Base-by-base conservation (phyloP, 2,888 invertebrate genomes). In the Tipula helvola region DNA sequence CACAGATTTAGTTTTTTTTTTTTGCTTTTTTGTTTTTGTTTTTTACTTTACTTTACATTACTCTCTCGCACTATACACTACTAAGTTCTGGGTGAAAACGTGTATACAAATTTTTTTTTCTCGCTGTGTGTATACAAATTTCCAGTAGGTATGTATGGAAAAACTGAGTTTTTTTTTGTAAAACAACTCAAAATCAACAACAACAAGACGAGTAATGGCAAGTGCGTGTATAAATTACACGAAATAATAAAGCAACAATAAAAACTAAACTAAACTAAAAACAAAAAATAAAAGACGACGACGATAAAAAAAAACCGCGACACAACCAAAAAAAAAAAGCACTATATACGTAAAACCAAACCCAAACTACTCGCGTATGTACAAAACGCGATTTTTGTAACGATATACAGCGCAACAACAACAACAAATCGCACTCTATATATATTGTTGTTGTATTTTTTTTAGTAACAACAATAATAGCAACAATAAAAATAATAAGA, bases 181-280 rank as follows among this genome's bases (percentile, higher is more conserved):
- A 84, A 84, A 84, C 36, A 36, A 36, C 13, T n/a, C 83, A 84
- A n/a, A 83, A 83, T n/a, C 41, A 39, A 84, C 36, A 84, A 18
- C 12, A 2, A 36, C 36, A 83, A 83, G 36, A 28, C 28, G 28
- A 84, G 41, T 39, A 84, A 84, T 84, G 41, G 41, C 84, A 84
- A 84, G 84, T 84, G 84, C 84, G 84, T 84, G 84, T 84, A 36
- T 39, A 84, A 39, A 84, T 84, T 84, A 39, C 71, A 71, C 71
- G 28, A 71, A 71, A 71, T 71, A 71, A 71, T 28, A 28, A 71
- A 71, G 71, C 18, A 71, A 71, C 71, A 71, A 57, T 57, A 57
- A 18, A 16, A 57, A 57, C n/a, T 16, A 57, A 57, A 28, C 28
- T 57, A 57, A 16, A 57, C 52, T 52, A 16, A 39, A 39, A 71